Evolutionary conservation across 2,888 invertebrate species (phyloP).

Genomic region (Frankliniella fusca): DNA sequence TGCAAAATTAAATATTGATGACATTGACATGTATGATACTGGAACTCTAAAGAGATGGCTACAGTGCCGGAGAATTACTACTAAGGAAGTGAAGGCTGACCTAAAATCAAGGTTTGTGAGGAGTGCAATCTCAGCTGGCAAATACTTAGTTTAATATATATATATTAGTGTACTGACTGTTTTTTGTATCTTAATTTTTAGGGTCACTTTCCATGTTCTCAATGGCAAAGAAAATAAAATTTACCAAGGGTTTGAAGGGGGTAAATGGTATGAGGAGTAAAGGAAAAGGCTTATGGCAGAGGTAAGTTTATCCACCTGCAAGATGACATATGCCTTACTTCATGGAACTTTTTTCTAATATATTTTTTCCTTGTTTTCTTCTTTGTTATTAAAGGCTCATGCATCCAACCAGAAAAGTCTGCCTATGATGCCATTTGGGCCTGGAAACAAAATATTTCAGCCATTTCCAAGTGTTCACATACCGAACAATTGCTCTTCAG

Average conservation of each 20-base stretch:
- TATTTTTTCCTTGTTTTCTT: background rate
- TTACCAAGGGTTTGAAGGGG: background rate
- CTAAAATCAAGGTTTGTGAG: background rate
- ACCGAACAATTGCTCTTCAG: background rate
- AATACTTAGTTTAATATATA: background rate
- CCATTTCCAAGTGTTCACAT: background rate
- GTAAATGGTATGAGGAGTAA: background rate
- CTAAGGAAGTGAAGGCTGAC: background rate
- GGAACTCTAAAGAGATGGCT: background rate
- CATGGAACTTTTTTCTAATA: background rate
- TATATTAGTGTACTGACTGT: background rate
- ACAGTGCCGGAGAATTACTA: background rate
- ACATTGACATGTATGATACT: background rate
- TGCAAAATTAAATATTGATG: background rate
- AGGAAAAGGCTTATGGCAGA: background rate
- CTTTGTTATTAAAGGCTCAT: background rate
- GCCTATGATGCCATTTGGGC: background rate
- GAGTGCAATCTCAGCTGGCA: too few species aligned
- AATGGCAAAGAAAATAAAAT: background rate
- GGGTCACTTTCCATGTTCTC: background rate
- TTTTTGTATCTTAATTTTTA: background rate
- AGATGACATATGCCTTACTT: background rate
- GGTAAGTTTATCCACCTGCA: too few species aligned
- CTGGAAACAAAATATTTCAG: background rate
- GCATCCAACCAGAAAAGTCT: background rate